Conservation (phyloP, 2,113 vertebrate genomes). For the Xiphophorus hellerii region DNA sequence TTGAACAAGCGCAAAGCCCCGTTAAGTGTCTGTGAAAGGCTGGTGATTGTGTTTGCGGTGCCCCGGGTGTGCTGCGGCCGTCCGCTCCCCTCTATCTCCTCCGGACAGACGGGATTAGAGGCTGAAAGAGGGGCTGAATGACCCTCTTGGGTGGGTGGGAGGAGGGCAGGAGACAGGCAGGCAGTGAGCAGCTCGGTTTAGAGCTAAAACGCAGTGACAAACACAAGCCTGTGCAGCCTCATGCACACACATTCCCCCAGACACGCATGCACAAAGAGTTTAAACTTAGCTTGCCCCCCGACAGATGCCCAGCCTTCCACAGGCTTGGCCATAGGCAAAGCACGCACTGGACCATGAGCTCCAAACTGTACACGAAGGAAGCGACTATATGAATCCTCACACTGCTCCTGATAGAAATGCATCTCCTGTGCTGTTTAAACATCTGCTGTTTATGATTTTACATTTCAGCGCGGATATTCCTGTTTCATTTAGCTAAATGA, state of each 20-base stretch:
- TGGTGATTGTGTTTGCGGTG: constrained; percentile 75
- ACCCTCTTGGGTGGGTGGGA: constrained; percentile 63
- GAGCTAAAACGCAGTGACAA: constrained; percentile 42
- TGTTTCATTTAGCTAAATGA: constrained; percentile 18
- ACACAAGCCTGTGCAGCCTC: constrained; percentile 23
- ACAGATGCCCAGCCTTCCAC: constrained; percentile 32
- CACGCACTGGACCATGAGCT: constrained; percentile 27
- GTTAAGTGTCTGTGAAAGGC: constrained; percentile 77
- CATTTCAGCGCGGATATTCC: constrained; percentile 19
- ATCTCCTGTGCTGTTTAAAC: constrained; percentile 40
- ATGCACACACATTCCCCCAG: constrained; percentile 23
- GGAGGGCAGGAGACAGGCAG: constrained; percentile 44
- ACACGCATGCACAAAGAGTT: constrained; percentile 21
- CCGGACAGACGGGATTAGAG: constrained; percentile 77
- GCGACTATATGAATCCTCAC: constrained; percentile 9
- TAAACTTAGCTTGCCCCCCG: constrained; percentile 37
- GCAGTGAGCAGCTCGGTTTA: constrained; percentile 50
- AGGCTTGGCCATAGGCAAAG: constrained; percentile 30
- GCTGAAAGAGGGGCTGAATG: constrained; percentile 69
- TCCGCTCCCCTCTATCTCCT: constrained; percentile 74
- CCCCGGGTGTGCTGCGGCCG: constrained; percentile 62
- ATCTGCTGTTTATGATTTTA: constrained; percentile 46
- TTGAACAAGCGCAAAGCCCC: constrained; percentile 76
- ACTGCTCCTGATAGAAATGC: constrained; percentile 25
- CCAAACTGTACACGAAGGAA: background rate